Conservation (phyloP, 2,113 vertebrate genomes). For the Ceratotherium simum region DNA sequence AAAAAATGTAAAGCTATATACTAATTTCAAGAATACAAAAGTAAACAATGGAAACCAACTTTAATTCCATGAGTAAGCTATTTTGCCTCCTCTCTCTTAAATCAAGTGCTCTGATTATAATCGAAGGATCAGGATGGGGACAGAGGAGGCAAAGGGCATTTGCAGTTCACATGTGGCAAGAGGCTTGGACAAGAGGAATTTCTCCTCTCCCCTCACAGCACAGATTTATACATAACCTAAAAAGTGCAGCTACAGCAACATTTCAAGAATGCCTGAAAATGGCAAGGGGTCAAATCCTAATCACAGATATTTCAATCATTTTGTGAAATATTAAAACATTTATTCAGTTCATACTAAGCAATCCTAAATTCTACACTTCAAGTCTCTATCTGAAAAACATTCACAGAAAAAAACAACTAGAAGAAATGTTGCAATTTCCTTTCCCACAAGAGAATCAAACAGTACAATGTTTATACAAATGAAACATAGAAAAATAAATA, state of each 20-base stretch:
- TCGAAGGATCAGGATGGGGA: conserved; percentile 58
- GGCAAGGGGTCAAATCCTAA: not conserved
- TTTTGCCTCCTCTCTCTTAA: conserved; percentile 64
- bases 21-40: conserved; percentile 68
- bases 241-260: not conserved
- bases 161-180: conserved; percentile 51
- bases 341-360: conserved; percentile 8
- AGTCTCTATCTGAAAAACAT: not conserved
- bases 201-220: not conserved
- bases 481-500: conserved; percentile 54
- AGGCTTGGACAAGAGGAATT: conserved; percentile 17
- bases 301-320: not conserved
- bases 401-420: not conserved
- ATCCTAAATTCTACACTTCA: not conserved
- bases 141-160: conserved; percentile 47
- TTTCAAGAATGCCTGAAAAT: not conserved
- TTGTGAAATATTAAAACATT: conserved; percentile 33
- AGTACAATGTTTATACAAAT: conserved; percentile 17
- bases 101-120: conserved; percentile 67
- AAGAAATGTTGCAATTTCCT: conserved; percentile 31
- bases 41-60: conserved; percentile 66
- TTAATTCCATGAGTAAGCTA: not conserved
- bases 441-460: conserved; percentile 40
- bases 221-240: not conserved
- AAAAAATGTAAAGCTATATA: not conserved